These are phyloP conservation scores for Mylabris sibirica DNA, from an alignment of 2,888 invertebrate genomes.

Conservation along the genomic window DNA sequence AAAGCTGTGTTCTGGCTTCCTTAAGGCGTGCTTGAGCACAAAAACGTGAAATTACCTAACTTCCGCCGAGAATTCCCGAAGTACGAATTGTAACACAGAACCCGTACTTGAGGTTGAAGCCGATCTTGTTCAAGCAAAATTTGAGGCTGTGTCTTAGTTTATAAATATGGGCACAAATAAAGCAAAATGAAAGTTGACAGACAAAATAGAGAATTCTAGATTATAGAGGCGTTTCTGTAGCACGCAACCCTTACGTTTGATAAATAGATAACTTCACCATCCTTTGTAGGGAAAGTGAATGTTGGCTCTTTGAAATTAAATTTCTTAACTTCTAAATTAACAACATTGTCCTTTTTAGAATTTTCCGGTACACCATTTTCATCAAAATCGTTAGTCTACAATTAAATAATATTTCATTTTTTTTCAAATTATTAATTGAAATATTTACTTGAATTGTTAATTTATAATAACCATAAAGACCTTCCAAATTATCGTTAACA, in stretches of 20 bases:
- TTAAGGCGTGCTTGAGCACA: no score
- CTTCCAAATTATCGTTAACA: slow-evolving; percentile 61
- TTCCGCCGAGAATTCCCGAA: no score
- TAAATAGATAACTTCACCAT: slow-evolving; percentile 57
- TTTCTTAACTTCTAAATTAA: slow-evolving; percentile 62
- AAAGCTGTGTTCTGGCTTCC: no score
- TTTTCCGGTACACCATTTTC: slow-evolving; percentile 68
- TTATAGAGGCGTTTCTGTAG: neutral
- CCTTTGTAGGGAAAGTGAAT: slow-evolving; percentile 63
- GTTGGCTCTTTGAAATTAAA: slow-evolving; percentile 68
- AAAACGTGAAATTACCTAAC: no score
- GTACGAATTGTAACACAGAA: no score
- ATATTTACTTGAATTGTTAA: slow-evolving; percentile 63
- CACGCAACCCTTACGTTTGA: slow-evolving; percentile 55
- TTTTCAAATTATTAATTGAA: slow-evolving; percentile 15
- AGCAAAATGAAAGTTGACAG: no score
- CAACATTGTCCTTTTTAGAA: slow-evolving; percentile 55
- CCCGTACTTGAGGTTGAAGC: no score
- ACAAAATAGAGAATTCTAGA: no score
- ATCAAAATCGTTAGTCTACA: slow-evolving; percentile 32
- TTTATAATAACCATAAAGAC: slow-evolving; percentile 67
- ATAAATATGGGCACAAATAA: no score
- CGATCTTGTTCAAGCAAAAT: no score
- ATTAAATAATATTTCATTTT: neutral
- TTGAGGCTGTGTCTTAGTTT: no score